A percentile compares a stretch with the other conserved stretches of the same genome.
Evolutionary conservation across 2,113 vertebrate species (phyloP).

Genomic region (Okapia johnstoni): DNA sequence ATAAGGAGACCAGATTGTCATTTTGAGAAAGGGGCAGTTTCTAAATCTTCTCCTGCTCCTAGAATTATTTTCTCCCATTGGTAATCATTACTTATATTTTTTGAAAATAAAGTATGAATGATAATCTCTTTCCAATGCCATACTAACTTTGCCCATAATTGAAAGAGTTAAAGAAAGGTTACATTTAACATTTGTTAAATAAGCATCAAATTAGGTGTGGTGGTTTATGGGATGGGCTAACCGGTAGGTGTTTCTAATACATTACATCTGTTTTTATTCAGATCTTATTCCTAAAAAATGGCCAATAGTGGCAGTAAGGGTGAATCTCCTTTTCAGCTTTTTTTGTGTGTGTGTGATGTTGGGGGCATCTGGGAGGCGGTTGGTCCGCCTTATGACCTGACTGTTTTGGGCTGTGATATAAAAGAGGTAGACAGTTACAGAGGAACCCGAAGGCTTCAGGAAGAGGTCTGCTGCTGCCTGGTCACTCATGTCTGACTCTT

Average conservation of each 20-base stretch:
- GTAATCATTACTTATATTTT: constrained; percentile 11
- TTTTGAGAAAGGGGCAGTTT: background rate
- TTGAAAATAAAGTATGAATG: background rate
- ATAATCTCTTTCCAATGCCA: background rate
- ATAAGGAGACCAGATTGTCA: background rate
- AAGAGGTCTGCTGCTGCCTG: background rate
- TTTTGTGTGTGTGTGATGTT: background rate
- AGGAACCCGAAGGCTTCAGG: background rate
- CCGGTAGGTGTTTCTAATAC: background rate
- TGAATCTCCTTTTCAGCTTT: background rate
- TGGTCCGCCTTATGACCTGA: background rate
- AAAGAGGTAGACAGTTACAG: background rate
- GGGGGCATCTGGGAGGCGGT: background rate
- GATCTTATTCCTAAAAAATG: background rate
- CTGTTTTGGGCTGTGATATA: background rate
- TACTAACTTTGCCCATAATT: background rate
- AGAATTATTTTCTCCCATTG: background rate
- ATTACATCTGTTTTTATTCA: background rate
- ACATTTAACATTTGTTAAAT: background rate
- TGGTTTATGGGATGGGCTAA: background rate
- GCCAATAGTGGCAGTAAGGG: background rate
- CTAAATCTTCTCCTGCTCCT: background rate
- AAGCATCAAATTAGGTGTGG: background rate
- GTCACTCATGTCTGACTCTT: background rate
- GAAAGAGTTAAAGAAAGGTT: background rate